These are phyloP conservation scores for Neolamprologus caudopunctatus DNA, from an alignment of 2,113 vertebrate species.

Conservation along the genomic window DNA sequence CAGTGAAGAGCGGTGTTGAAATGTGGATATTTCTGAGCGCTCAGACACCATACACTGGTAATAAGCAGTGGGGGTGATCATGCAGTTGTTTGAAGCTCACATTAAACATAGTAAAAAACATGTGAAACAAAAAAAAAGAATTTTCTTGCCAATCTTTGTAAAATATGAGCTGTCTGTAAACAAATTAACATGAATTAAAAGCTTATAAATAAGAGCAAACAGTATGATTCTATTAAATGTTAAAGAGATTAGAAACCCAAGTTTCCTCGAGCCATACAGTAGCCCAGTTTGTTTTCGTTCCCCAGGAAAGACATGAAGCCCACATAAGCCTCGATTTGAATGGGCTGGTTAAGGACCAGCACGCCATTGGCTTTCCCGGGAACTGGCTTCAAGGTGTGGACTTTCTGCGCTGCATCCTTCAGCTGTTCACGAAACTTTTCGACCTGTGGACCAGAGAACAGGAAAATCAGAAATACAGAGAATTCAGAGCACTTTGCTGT, in stretches of 20 bases:
- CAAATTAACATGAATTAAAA: not conserved
- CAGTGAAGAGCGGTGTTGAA: conserved; percentile 32
- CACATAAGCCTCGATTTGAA: conserved; percentile 73
- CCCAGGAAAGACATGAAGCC: conserved; percentile 75
- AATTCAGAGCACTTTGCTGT: not conserved
- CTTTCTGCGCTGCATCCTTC: conserved; percentile 52
- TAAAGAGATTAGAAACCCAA: conserved; percentile 70
- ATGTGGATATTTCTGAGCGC: conserved; percentile 38
- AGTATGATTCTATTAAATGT: not conserved
- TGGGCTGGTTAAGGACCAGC: conserved; percentile 65
- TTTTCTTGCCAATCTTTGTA: not conserved
- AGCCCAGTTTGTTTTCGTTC: conserved; percentile 79
- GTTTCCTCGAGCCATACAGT: conserved; percentile 75
- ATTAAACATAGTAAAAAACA: not conserved
- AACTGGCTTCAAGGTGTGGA: conserved; percentile 49
- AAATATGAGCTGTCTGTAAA: not conserved
- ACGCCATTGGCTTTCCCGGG: conserved; percentile 67
- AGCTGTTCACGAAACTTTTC: conserved; percentile 70
- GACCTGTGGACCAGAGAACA: conserved; percentile 63
- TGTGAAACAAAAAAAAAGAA: not conserved
- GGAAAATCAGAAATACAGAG: not conserved
- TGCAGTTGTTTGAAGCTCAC: not conserved
- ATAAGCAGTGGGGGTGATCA: not conserved
- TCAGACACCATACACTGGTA: conserved; percentile 23
- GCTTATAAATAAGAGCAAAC: not conserved